Evolutionary conservation across 1,140 invertebrate genomes (phyloP).

Genomic region (Hyles vespertilio): DNA sequence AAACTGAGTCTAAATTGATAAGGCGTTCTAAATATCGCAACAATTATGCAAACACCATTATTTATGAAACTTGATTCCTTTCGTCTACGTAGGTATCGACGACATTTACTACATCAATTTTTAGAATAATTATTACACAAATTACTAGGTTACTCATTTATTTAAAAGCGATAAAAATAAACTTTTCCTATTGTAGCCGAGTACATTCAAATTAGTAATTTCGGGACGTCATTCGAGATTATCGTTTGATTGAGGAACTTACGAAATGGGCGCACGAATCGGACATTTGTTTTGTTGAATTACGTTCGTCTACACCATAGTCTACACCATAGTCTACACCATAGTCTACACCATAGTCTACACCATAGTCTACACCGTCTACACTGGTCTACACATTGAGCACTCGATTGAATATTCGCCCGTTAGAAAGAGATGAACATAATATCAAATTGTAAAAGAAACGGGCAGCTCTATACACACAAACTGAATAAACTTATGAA

Average conservation of each 20-base stretch:
- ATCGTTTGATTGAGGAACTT: conserved; percentile 68
- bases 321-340: no score
- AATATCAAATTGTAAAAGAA: no score
- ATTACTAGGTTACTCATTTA: conserved; percentile 25
- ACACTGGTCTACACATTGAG: conserved; percentile 6
- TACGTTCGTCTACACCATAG: conserved; percentile 1
- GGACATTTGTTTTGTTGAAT: conserved; percentile 76
- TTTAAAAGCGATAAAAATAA: conserved; percentile 26
- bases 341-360: no score
- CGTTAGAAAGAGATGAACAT: conserved; percentile 5
- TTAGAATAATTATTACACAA: conserved; percentile 34
- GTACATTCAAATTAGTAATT: conserved; percentile 40
- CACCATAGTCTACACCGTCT: no score
- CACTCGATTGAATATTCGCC: conserved; percentile 3
- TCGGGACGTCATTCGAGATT: conserved; percentile 57
- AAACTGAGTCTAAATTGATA: conserved; percentile 13
- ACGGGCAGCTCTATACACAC: no score
- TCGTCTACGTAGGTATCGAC: conserved; percentile 43
- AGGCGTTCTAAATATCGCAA: conserved; percentile 30
- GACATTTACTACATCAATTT: conserved; percentile 32
- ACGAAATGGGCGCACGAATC: conserved; percentile 75
- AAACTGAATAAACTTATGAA: no score
- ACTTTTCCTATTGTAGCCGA: conserved; percentile 29
- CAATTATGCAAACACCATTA: conserved; percentile 57
- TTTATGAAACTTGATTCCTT: conserved; percentile 70